Evolutionary conservation across 2,797 vertebrate species (phyloP).

Genomic region (Myiothlypis coronata): DNA sequence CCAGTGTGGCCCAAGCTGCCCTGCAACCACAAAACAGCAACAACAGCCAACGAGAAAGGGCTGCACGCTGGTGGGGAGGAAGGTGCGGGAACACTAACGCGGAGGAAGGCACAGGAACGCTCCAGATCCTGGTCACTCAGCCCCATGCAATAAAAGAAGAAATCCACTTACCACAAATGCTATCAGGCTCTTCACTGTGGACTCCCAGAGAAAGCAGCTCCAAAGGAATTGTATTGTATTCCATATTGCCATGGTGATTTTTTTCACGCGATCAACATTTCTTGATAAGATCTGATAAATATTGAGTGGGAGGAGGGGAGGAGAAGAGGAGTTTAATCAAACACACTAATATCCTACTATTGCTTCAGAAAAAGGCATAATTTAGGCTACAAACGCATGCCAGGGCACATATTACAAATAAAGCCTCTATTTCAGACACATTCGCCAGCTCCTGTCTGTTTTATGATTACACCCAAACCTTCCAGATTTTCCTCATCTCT

Average conservation of each 20-base stretch:
- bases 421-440: conserved; percentile 8
- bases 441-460: background rate
- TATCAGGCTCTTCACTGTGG: conserved; percentile 83
- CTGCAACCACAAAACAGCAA: background rate
- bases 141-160: conserved; percentile 20
- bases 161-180: conserved; percentile 91
- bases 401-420: conserved; percentile 25
- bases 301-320: conserved; percentile 33
- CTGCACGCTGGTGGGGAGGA: fast-evolving
- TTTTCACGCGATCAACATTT: conserved; percentile 93
- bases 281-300: conserved; percentile 88
- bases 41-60: background rate
- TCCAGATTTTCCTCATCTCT: background rate
- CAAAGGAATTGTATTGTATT: conserved; percentile 92
- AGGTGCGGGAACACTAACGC: fast-evolving
- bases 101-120: background rate
- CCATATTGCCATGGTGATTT: conserved; percentile 91
- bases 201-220: conserved; percentile 99
- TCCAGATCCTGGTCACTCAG: background rate
- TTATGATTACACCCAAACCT: conserved; percentile 18
- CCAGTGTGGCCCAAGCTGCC: background rate
- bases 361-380: conserved; percentile 34
- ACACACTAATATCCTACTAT: conserved; percentile 4
- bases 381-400: background rate
- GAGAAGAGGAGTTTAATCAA: conserved; percentile 31